Conservation (phyloP, 2,797 vertebrate genomes). For the Molossus molossus region DNA sequence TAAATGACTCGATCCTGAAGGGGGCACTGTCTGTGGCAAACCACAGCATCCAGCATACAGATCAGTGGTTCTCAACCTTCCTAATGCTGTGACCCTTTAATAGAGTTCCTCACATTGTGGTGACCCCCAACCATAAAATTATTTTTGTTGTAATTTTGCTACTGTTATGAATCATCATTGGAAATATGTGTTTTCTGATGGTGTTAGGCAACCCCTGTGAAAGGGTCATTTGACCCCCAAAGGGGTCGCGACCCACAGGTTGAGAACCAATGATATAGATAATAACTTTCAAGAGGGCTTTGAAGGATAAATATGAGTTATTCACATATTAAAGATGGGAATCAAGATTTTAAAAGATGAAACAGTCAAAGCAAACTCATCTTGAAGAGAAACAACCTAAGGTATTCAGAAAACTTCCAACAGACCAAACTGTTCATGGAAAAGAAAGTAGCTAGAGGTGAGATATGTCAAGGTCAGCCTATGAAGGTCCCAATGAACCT, state of each 20-base stretch:
- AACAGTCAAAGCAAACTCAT: background rate
- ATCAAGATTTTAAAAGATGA: background rate
- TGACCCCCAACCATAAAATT: too few species aligned
- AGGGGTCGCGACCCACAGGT: too few species aligned
- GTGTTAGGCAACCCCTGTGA: too few species aligned
- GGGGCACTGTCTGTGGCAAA: background rate
- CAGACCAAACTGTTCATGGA: background rate
- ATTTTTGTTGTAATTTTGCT: too few species aligned
- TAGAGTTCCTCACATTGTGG: too few species aligned
- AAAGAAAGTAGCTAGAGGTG: background rate
- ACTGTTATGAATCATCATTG: too few species aligned
- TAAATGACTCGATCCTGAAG: background rate
- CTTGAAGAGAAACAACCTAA: slow-evolving; percentile 12
- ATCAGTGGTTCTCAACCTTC: too few species aligned
- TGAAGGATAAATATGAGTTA: background rate
- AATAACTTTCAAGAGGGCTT: background rate
- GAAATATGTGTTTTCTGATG: too few species aligned
- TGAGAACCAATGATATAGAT: background rate
- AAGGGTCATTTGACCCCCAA: too few species aligned
- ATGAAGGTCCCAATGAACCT: background rate
- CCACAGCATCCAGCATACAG: too few species aligned
- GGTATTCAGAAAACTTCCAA: background rate
- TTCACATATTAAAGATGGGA: background rate
- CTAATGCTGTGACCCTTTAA: too few species aligned
- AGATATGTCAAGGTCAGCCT: background rate